Evolutionary conservation across 1,140 invertebrate species (phyloP).

Genomic region (Monomorium pharaonis): DNA sequence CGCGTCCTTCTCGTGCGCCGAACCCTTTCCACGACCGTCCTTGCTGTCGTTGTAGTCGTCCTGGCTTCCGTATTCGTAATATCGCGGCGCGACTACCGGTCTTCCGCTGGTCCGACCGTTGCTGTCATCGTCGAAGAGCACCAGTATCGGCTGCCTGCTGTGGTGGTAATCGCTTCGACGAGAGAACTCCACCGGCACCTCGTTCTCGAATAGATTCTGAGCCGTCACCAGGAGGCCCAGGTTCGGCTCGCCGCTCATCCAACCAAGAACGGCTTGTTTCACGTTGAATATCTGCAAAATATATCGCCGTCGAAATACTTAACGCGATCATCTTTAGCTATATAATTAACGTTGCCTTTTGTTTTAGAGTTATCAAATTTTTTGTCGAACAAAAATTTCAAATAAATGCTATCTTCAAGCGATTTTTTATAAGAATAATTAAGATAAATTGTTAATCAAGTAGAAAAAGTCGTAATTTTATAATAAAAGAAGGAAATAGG

Average conservation of each 20-base stretch:
- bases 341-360: not conserved
- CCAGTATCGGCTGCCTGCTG: slow-evolving; percentile 80
- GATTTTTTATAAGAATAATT: not conserved
- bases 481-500: too few species aligned
- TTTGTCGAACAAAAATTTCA: not conserved
- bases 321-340: not conserved
- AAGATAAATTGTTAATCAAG: not conserved
- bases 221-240: slow-evolving; percentile 80
- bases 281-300: slow-evolving; percentile 78
- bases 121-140: slow-evolving; percentile 79
- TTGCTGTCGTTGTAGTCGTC: not conserved
- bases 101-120: slow-evolving; percentile 44
- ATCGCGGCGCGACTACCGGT: not conserved
- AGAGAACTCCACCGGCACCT: slow-evolving; percentile 75
- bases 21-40: slow-evolving; percentile 46
- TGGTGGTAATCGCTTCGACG: slow-evolving; percentile 69
- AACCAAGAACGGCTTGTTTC: slow-evolving; percentile 78
- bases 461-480: too few species aligned
- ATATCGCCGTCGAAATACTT: not conserved
- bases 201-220: slow-evolving; percentile 73
- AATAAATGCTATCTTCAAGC: not conserved
- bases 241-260: slow-evolving; percentile 76
- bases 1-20: slow-evolving; percentile 1
- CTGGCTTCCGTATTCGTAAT: slow-evolving; percentile 61
- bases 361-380: not conserved